Percentiles rank a stretch among this genome's conserved stretches.
Conservation (phyloP, 2,113 vertebrate genomes). For the Etheostoma cragini region DNA sequence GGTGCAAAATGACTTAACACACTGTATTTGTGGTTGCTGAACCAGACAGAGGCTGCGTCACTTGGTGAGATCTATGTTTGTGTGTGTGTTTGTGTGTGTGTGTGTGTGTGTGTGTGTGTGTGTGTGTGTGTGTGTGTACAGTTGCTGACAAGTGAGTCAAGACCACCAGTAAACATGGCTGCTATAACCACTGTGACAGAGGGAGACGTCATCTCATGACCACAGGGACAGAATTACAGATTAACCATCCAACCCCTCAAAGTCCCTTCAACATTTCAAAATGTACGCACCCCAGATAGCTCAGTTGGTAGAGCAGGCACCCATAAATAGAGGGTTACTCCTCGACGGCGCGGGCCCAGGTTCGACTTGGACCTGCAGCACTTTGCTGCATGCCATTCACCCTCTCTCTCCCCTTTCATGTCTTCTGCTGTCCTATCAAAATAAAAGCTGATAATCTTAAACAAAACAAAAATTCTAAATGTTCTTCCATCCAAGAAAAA, state of each 20-base stretch:
- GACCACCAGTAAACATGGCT: constrained; percentile 53
- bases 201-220: constrained; percentile 42
- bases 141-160: constrained; percentile 64
- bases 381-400: too few species aligned
- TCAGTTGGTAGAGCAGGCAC: too few species aligned
- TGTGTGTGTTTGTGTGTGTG: constrained; percentile 32
- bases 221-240: constrained; percentile 43
- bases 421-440: too few species aligned
- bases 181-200: constrained; percentile 49
- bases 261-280: background rate
- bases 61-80: constrained; percentile 36
- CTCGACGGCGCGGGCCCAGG: too few species aligned
- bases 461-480: background rate
- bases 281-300: too few species aligned
- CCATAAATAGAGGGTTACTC: too few species aligned
- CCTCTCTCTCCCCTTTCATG: too few species aligned
- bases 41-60: constrained; percentile 57
- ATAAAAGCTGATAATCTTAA: too few species aligned
- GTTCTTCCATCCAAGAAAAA: background rate
- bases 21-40: constrained; percentile 47
- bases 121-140: constrained; percentile 14
- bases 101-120: background rate
- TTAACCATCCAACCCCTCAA: constrained; percentile 21
- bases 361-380: too few species aligned
- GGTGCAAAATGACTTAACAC: constrained; percentile 51